A percentile compares a stretch with the other conserved stretches of the same genome.
These are phyloP conservation scores for Ophion costatus DNA, from an alignment of 2,888 invertebrate species.

Conservation along the genomic window DNA sequence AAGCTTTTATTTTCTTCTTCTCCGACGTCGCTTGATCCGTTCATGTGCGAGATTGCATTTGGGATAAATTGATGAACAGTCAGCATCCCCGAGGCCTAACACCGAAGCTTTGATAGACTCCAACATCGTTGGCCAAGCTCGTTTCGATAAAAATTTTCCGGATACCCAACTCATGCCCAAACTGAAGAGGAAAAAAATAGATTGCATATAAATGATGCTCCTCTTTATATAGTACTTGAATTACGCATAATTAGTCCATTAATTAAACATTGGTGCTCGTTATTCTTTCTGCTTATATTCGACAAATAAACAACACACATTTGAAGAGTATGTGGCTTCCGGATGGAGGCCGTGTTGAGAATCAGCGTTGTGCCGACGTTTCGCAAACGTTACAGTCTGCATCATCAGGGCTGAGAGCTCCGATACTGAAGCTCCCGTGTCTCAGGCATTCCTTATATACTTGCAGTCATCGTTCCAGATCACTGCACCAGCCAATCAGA, in stretches of 20 bases:
- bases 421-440: no score
- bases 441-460: no score
- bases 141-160: conserved; percentile 83
- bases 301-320: background rate
- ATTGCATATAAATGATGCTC: background rate
- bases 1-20: conserved; percentile 72
- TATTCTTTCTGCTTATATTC: background rate
- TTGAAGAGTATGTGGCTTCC: no score
- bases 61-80: conserved; percentile 87
- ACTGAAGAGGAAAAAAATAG: conserved; percentile 84
- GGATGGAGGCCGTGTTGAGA: no score
- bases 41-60: conserved; percentile 84
- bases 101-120: conserved; percentile 88
- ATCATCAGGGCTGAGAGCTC: no score
- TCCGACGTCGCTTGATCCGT: conserved; percentile 80
- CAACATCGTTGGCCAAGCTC: conserved; percentile 84
- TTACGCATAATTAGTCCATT: background rate
- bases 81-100: conserved; percentile 88
- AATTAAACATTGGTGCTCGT: no score
- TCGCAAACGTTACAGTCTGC: no score
- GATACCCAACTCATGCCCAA: conserved; percentile 91
- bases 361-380: no score
- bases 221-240: background rate
- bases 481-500: no score
- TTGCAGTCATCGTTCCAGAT: no score